Base-by-base conservation (phyloP, 2,797 vertebrate species). In the Danio tinwini region DNA sequence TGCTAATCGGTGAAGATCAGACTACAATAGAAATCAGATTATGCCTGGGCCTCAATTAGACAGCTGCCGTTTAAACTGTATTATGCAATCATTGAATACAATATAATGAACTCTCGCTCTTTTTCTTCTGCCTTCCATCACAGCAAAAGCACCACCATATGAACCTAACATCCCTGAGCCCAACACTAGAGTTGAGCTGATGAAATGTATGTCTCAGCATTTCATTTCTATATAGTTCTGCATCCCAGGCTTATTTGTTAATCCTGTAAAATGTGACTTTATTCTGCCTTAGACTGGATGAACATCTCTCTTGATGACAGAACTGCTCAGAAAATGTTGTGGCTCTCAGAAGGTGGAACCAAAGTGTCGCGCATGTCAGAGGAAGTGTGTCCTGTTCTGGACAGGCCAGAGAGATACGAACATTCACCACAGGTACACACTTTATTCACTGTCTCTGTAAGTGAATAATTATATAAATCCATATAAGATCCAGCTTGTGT, bases 301-400 rank as follows among this genome's bases (percentile, higher is more conserved):
- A 80, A 91, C 0, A 0, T 93, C 29, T 78, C 89, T 19, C 76
- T 95, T 86, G 93, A 95, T 73, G 93, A 94, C 29, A 93, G 88
- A 86, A 94, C 93, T 1, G 90, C 93, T 14, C 93, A 94, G 87
- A 95, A 94, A 71, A 81, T 93, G 77, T 75, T 95, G 86, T 95
- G 94, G 94, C 89, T 94, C 58, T 93, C 93, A 3, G 93, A 95
- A 65, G 87, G 84, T 0, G 85, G 87, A 0, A 14, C 74, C 9
- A 94, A 94, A 78, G 94, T 93, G 85, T 86, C 91, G 14, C 91
- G 92, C 0, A 90, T 88, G 0, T 78, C 91, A 0, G 92, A 94
- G 0, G 89, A 90, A 2, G 84, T 88, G 64, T 94, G 94, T 40
- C 94, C 94, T 0, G 93, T 93, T 73, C 91, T 91, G 56, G 91